Conservation (phyloP, 2,113 vertebrate species). For the Sphaerodactylus townsendi region DNA sequence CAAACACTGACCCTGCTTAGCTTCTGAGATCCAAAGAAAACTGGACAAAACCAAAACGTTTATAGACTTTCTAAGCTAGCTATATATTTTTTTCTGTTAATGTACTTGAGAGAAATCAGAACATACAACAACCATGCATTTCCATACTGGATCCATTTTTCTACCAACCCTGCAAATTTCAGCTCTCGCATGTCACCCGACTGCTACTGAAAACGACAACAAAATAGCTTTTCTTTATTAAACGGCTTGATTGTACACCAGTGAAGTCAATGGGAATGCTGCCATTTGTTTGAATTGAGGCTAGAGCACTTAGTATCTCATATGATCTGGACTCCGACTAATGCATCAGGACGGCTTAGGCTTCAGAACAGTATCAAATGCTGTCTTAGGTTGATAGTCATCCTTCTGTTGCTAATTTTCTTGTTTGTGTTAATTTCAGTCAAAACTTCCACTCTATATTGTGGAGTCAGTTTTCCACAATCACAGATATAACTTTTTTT, state of each 20-base stretch:
- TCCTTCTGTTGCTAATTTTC: slow-evolving; percentile 29
- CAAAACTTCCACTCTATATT: not conserved
- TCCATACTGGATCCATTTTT: not conserved
- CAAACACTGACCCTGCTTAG: too few species aligned
- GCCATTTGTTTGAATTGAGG: not conserved
- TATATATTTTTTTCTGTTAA: not conserved
- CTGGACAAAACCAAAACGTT: not conserved
- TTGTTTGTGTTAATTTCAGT: slow-evolving; percentile 34
- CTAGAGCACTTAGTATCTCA: not conserved
- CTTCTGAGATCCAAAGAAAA: not conserved
- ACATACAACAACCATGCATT: not conserved
- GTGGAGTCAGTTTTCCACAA: not conserved
- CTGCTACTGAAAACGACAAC: not conserved
- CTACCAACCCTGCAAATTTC: not conserved
- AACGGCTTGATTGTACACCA: not conserved
- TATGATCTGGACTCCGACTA: not conserved
- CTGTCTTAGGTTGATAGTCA: not conserved
- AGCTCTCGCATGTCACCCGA: not conserved
- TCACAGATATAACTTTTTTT: slow-evolving; percentile 28
- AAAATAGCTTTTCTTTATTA: not conserved
- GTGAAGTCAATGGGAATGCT: not conserved
- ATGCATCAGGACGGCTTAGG: not conserved
- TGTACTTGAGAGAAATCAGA: not conserved
- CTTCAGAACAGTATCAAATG: slow-evolving; percentile 10
- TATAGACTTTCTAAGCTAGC: not conserved